Base-by-base conservation (phyloP, 2,888 invertebrate genomes). In the Ectropis crepuscularia region DNA sequence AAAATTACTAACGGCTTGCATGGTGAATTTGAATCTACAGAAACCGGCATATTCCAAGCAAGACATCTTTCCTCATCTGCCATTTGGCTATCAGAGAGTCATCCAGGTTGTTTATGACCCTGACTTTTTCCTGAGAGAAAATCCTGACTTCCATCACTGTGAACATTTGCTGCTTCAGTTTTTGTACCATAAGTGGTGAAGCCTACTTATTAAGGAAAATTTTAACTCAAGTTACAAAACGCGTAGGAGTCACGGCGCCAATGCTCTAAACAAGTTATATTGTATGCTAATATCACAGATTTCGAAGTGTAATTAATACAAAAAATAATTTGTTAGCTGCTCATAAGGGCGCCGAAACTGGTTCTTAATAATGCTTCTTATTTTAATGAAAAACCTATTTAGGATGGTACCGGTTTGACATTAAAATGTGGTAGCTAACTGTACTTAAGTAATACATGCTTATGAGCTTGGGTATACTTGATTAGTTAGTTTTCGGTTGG, bases 241-340 rank as follows among this genome's bases (percentile, higher is more conserved):
- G 68, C 77, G 88, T 87, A 68, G 87, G 88, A 70, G 87, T 74
- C n/a, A 63, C 77, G 87, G 86, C 88, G 87, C 87, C 88, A 82
- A 77, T 65, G 74, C 70, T 78, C 78, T 73, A 70, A 77, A 78
- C 76, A 72, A 76, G 81, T 85, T 83, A 88, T 90, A 92, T 92
- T 92, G 92, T 92, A 92, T 92, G 92, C 86, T 85, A 88, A 88
- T 88, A 79, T 76, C 72, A 69, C 80, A 80, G 76, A 82, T 80
- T 83, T 87, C 68, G 84, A 89, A 90, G 87, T 86, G 85, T 86
- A 86, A 90, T 88, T 86, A 88, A 82, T 79, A 80, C 78, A 88
- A 82, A 87, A 85, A 81, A 84, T 80, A 75, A 76, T 80, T 82
- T 85, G 78, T 80, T 78, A 81, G 82, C 81, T 73, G 82, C 78